A percentile compares a stretch with the other conserved stretches of the same genome.
Evolutionary conservation across 2,888 invertebrate genomes (phyloP).

Genomic region (Drosophila anceps): DNA sequence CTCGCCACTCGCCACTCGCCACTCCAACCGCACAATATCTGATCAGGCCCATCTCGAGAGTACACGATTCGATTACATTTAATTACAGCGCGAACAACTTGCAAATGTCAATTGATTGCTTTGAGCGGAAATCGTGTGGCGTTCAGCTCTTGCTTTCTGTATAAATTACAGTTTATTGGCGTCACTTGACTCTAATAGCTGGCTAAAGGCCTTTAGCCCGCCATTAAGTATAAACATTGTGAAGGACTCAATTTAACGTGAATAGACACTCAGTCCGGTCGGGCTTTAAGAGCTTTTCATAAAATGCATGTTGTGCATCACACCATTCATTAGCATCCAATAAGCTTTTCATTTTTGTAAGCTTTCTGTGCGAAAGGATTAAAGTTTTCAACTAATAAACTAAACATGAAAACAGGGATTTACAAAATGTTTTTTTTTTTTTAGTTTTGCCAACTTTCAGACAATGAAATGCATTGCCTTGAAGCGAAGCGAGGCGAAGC

Average conservation of each 20-base stretch:
- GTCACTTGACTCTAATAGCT: conserved; percentile 12
- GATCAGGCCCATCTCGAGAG: conserved; percentile 2
- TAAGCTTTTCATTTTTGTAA: neutral
- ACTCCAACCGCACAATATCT: neutral
- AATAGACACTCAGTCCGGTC: neutral
- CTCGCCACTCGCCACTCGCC: neutral
- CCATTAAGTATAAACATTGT: conserved; percentile 28
- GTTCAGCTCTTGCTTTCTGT: neutral
- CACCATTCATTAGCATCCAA: neutral
- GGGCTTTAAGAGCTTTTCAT: neutral
- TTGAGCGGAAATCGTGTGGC: conserved; percentile 31
- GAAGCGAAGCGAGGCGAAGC: neutral
- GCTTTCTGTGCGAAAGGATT: neutral
- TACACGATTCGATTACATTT: conserved; percentile 55
- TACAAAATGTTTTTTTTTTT: neutral
- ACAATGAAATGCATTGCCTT: conserved; percentile 13
- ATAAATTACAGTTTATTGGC: conserved; percentile 19
- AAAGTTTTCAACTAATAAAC: neutral
- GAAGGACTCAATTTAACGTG: neutral
- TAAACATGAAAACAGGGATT: neutral
- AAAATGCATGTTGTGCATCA: neutral
- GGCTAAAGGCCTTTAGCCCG: conserved; percentile 2
- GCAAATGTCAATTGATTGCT: conserved; percentile 38
- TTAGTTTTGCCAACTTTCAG: neutral
- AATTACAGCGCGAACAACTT: conserved; percentile 61